These are phyloP conservation scores for Micromussa lordhowensis DNA, from an alignment of 92 coral and sea anemone species.

Conservation along the genomic window DNA sequence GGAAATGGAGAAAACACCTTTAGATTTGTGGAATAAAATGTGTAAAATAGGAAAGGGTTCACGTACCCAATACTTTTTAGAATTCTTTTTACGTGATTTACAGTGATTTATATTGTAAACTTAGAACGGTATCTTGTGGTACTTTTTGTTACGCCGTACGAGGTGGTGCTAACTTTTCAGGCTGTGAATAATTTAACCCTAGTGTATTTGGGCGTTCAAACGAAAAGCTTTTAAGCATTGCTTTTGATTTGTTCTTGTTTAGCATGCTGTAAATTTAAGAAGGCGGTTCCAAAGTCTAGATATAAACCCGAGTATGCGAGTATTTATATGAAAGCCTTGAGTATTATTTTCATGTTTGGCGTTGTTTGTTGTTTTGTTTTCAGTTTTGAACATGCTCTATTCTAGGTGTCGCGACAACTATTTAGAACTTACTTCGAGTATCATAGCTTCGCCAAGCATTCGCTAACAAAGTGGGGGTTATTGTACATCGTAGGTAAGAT, in stretches of 20 bases:
- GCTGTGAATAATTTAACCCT: no score
- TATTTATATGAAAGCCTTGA: background rate
- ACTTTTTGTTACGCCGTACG: background rate
- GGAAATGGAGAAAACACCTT: background rate
- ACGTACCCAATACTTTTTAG: background rate
- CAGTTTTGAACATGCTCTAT: background rate
- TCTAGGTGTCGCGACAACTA: background rate
- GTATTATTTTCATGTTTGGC: background rate
- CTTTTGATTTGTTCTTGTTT: no score
- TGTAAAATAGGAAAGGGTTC: background rate
- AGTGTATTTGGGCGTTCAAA: no score
- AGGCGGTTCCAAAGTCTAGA: background rate
- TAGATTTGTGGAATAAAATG: background rate
- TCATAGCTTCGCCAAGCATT: background rate
- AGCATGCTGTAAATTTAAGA: no score
- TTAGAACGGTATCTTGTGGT: background rate
- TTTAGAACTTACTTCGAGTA: background rate
- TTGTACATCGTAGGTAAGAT: background rate
- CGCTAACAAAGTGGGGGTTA: background rate
- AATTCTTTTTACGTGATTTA: no score
- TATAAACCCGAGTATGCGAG: background rate
- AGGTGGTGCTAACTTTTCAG: background rate
- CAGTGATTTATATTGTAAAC: no score
- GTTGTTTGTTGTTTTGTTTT: background rate
- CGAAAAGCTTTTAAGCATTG: no score